These are phyloP conservation scores for Machaerirhynchus nigripectus DNA, from an alignment of 2,113 vertebrate species.

Conservation along the genomic window DNA sequence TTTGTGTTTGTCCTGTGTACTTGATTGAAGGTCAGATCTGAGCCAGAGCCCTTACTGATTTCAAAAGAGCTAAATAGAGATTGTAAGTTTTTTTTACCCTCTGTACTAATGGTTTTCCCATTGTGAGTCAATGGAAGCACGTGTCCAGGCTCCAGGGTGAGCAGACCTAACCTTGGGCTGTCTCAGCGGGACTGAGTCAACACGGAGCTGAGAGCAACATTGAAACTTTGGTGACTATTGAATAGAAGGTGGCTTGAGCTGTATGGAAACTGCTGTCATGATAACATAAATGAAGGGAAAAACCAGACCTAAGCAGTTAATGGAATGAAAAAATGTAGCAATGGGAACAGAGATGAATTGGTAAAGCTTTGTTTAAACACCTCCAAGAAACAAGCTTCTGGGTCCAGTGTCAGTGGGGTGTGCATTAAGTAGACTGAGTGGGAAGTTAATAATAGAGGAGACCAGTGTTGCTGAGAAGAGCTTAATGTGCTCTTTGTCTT, in stretches of 20 bases:
- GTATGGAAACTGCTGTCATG: not conserved
- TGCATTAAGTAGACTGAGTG: not conserved
- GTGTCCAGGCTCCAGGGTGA: not conserved
- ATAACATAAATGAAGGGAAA: not conserved
- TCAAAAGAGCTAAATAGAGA: not conserved
- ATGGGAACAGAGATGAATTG: not conserved
- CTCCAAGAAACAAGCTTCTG: not conserved
- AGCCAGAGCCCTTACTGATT: not conserved
- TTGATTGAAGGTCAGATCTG: not conserved
- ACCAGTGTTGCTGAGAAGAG: not conserved
- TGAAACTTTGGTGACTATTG: not conserved
- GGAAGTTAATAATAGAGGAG: conserved; percentile 2
- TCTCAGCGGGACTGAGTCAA: not conserved
- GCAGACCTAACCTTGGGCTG: not conserved
- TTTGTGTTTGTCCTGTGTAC: not conserved
- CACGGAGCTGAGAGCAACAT: not conserved
- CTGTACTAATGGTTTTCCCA: not conserved
- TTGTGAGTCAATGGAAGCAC: not conserved
- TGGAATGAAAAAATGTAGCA: not conserved
- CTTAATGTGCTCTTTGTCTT: not conserved
- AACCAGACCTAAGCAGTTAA: not conserved
- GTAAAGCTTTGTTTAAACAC: not conserved
- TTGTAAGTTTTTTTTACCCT: not conserved
- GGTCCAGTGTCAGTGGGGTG: not conserved
- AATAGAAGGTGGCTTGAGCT: not conserved